phyloP scores from a whole-genome alignment of 2,888 invertebrate species.

The Aphodius sticticus region DNA sequence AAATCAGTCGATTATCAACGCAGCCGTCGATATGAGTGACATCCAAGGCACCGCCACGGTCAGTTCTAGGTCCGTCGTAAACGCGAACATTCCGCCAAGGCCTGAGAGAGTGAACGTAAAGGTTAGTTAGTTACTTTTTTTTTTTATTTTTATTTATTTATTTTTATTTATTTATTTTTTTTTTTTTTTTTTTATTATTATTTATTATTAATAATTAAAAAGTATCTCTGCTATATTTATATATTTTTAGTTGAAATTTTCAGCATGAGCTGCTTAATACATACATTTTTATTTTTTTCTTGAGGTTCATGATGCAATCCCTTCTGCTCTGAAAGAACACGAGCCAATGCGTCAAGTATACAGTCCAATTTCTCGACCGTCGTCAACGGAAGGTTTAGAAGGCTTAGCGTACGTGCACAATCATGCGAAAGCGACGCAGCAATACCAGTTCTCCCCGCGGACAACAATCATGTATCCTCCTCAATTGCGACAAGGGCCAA shows the following conservation, averaged over 20 bases:
- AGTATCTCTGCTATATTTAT: no score
- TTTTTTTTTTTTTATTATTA: no score
- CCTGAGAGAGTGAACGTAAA: constrained; percentile 68
- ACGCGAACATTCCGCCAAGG: constrained; percentile 66
- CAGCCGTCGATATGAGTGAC: constrained; percentile 87
- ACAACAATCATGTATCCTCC: constrained; percentile 56
- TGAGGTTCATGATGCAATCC: constrained; percentile 38
- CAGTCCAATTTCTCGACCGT: constrained; percentile 66
- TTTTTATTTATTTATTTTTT: no score
- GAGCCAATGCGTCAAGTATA: constrained; percentile 60
- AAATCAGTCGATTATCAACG: constrained; percentile 88
- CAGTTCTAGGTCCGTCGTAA: constrained; percentile 62
- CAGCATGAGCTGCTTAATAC: neutral
- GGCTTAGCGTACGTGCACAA: constrained; percentile 57
- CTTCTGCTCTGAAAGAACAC: constrained; percentile 48
- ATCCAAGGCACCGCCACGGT: constrained; percentile 63
- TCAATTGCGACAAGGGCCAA: constrained; percentile 44
- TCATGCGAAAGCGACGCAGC: constrained; percentile 51
- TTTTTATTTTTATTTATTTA: no score
- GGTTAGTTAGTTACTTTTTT: constrained; percentile 50
- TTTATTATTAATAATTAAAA: no score
- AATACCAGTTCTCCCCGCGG: constrained; percentile 55
- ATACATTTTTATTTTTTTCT: neutral
- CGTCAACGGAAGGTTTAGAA: constrained; percentile 62
- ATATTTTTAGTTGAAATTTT: neutral